phyloP scores from a whole-genome alignment of 2,797 vertebrate species.

The Petrocephalus sullivani region DNA sequence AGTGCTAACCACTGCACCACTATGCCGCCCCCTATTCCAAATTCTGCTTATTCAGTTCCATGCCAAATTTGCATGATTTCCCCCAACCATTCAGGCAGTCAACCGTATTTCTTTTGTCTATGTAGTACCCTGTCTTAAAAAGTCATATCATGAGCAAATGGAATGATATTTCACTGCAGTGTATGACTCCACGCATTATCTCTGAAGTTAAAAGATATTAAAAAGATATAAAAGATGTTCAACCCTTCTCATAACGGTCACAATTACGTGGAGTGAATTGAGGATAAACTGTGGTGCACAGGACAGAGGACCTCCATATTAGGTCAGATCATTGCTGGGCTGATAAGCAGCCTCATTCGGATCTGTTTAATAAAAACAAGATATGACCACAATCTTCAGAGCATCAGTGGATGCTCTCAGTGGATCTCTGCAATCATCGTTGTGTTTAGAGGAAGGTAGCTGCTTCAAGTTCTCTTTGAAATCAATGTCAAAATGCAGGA shows the following conservation, averaged over 20 bases:
- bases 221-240: background rate
- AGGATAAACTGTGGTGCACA: background rate
- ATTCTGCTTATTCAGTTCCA: background rate
- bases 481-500: background rate
- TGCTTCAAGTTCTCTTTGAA: background rate
- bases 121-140: background rate
- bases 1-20: too few relatives aligned
- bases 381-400: background rate
- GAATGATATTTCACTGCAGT: background rate
- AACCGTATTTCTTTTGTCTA: background rate
- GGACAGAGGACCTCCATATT: background rate
- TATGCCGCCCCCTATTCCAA: background rate
- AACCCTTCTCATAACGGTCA: background rate
- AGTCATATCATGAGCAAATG: background rate
- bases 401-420: background rate
- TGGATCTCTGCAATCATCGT: background rate
- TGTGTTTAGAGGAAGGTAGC: background rate
- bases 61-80: background rate
- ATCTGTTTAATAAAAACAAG: background rate
- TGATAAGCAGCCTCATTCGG: background rate
- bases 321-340: background rate
- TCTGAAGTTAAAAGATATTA: background rate
- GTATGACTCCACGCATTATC: background rate
- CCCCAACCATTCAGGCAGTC: background rate
- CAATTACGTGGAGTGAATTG: background rate